phyloP scores from a whole-genome alignment of 2,113 vertebrate species.

The Callipepla californica region DNA sequence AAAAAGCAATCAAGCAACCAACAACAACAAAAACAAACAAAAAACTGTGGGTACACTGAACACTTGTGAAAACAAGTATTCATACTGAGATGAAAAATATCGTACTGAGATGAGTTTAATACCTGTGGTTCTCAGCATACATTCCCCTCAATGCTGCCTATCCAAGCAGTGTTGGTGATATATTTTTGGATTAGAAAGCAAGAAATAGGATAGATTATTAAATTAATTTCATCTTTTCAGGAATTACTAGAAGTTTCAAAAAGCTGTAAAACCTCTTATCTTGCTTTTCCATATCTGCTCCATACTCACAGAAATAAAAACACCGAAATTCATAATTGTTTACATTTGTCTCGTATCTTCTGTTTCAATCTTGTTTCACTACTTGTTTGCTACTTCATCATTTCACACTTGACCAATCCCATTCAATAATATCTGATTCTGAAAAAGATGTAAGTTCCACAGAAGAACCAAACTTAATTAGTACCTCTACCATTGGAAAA shows the following conservation, averaged over 20 bases:
- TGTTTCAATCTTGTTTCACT: background rate
- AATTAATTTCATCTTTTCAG: background rate
- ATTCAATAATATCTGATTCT: background rate
- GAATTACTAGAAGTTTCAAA: background rate
- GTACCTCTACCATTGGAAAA: background rate
- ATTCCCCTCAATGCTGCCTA: background rate
- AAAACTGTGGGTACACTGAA: background rate
- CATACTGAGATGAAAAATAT: background rate
- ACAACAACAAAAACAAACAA: too few species aligned
- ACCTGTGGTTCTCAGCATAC: conserved; percentile 6
- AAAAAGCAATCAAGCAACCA: too few species aligned
- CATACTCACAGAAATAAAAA: background rate
- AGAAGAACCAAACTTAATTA: background rate
- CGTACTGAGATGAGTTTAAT: conserved; percentile 21
- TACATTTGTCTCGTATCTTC: background rate
- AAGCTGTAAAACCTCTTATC: background rate
- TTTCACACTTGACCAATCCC: background rate
- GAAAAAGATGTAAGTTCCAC: background rate
- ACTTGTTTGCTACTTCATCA: background rate
- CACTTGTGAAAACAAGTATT: background rate
- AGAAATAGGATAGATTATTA: background rate
- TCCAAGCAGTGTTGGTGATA: background rate
- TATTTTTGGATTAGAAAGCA: conserved; percentile 7
- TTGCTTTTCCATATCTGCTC: background rate
- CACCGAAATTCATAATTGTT: background rate